These are phyloP conservation scores for Drosophila peninsularis DNA, from an alignment of 2,888 invertebrate species.

Conservation along the genomic window DNA sequence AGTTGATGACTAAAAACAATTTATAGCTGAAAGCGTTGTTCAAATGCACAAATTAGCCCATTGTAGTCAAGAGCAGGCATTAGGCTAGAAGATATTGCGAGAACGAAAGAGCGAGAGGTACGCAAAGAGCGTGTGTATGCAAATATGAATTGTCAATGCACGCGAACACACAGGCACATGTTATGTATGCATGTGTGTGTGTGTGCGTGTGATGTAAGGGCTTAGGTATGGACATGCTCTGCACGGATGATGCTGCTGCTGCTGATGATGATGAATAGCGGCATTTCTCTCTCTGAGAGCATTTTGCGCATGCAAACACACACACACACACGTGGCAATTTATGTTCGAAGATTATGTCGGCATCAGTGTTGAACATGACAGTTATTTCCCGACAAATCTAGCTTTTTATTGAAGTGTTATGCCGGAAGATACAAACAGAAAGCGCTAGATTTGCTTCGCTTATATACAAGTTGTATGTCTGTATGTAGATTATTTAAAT, in stretches of 20 bases:
- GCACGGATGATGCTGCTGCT: constrained; percentile 33
- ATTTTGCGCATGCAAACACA: constrained; percentile 43
- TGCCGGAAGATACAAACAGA: not conserved
- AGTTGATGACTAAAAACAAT: constrained; percentile 3
- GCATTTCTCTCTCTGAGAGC: constrained; percentile 27
- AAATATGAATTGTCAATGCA: constrained; percentile 11
- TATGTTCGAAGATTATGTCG: constrained; percentile 12
- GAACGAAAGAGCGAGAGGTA: constrained; percentile 2
- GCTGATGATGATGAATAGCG: constrained; percentile 6
- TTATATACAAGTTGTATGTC: not conserved
- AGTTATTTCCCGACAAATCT: constrained; percentile 3
- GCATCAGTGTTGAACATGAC: not conserved
- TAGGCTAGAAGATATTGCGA: constrained; percentile 3
- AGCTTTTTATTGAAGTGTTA: constrained; percentile 7
- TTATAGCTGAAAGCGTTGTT: not conserved
- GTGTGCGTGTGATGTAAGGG: not conserved
- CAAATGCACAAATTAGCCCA: constrained; percentile 19
- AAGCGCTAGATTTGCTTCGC: not conserved
- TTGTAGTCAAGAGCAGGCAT: constrained; percentile 12
- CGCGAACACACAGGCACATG: not conserved
- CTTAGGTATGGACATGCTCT: constrained; percentile 7
- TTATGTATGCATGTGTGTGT: not conserved
- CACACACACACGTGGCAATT: not conserved
- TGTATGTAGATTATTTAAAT: constrained; percentile 3
- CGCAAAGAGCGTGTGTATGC: constrained; percentile 12